Evolutionary conservation across 2,888 invertebrate species (phyloP).

Genomic region (Hirtodrosophila duncani): DNA sequence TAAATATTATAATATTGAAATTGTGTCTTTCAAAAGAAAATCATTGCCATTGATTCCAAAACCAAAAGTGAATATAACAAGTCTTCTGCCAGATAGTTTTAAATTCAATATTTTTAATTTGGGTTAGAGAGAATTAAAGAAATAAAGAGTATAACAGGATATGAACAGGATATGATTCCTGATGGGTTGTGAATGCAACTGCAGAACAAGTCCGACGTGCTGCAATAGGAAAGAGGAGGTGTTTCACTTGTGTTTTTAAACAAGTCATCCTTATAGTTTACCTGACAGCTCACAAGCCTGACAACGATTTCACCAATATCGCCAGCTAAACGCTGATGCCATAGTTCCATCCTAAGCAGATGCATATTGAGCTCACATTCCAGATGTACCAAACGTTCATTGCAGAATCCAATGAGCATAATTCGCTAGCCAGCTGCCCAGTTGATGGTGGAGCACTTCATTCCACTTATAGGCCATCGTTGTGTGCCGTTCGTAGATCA

Average conservation of each 20-base stretch:
- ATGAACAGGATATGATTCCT: slow-evolving; percentile 14
- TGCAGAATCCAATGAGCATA: slow-evolving; percentile 10
- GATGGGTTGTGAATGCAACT: not conserved
- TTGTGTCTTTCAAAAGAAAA: no score
- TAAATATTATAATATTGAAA: no score
- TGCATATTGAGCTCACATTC: slow-evolving; percentile 1
- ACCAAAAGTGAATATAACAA: no score
- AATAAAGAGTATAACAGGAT: no score
- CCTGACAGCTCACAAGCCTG: no score
- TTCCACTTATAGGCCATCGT: slow-evolving; percentile 2
- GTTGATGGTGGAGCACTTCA: not conserved
- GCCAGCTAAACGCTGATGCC: not conserved
- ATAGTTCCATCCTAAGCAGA: slow-evolving; percentile 6
- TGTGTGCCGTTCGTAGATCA: not conserved
- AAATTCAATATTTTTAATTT: no score
- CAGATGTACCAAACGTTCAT: slow-evolving; percentile 10
- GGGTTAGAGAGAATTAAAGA: no score
- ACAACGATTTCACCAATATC: no score
- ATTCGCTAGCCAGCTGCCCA: slow-evolving; percentile 7
- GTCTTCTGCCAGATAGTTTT: no score
- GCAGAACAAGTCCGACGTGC: slow-evolving; percentile 4
- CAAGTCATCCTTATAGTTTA: no score
- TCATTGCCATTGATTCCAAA: no score
- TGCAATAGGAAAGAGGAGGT: not conserved
- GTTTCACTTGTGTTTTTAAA: not conserved